These are phyloP conservation scores for Caranx ignobilis DNA, from an alignment of 2,113 vertebrate species.

Conservation along the genomic window DNA sequence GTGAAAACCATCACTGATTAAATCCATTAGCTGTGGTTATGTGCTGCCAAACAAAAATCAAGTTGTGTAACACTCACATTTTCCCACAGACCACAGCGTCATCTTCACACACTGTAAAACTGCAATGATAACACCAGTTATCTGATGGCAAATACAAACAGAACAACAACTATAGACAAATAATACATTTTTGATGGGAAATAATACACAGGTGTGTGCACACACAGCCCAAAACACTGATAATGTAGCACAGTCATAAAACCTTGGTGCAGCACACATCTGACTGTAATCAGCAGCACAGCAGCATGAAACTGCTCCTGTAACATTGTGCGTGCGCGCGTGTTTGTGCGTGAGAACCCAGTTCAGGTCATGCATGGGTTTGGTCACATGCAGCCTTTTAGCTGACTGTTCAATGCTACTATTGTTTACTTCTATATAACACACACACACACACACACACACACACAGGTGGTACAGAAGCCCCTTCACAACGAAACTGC, in stretches of 20 bases:
- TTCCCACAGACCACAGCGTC: not conserved
- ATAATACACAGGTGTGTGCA: not conserved
- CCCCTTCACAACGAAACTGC: too few relatives aligned
- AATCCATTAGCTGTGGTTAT: not conserved
- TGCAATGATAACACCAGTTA: not conserved
- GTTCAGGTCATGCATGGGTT: constrained; percentile 40
- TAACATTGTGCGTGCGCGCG: not conserved
- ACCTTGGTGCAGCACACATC: not conserved
- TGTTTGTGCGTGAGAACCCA: not conserved
- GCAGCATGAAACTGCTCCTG: constrained; percentile 39
- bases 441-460: constrained; percentile 21
- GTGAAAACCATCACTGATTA: not conserved
- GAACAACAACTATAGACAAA: not conserved
- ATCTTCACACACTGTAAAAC: not conserved
- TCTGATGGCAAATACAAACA: not conserved
- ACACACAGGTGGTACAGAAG: not conserved
- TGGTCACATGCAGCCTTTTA: constrained; percentile 69
- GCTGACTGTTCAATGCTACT: constrained; percentile 46
- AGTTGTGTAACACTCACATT: not conserved
- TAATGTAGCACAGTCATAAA: constrained; percentile 32
- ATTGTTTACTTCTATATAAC: constrained; percentile 44
- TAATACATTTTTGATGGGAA: not conserved
- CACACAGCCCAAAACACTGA: not conserved
- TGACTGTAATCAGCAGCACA: constrained; percentile 43
- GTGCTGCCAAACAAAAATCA: not conserved